Percentiles rank a stretch among this genome's conserved stretches.
Evolutionary conservation across 2,797 vertebrate genomes (phyloP).

Genomic region (Threskiornis aethiopicus): DNA sequence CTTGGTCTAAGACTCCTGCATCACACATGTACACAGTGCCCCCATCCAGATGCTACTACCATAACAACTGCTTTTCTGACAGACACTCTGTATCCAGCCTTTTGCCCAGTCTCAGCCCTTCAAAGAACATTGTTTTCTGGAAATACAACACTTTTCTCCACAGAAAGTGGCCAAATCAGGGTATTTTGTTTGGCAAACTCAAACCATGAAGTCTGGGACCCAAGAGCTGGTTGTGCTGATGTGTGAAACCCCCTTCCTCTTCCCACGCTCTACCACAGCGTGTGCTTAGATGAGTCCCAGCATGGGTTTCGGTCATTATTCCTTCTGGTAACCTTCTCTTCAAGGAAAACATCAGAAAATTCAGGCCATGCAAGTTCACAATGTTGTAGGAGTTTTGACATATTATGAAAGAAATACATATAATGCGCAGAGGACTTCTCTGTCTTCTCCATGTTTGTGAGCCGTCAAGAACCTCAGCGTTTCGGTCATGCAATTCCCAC

Average conservation of each 20-base stretch:
- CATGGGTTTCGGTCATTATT: background rate
- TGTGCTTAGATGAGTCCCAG: background rate
- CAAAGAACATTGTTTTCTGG: background rate
- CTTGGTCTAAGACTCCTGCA: background rate
- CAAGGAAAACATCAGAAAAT: background rate
- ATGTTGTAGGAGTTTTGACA: background rate
- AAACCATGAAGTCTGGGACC: background rate
- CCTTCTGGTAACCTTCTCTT: background rate
- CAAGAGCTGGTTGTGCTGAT: background rate
- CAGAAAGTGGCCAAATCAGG: background rate
- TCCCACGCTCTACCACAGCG: fast-evolving
- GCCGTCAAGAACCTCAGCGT: background rate
- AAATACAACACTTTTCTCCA: background rate
- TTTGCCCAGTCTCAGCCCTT: background rate
- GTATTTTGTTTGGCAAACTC: background rate
- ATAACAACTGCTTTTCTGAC: background rate
- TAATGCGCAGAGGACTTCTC: background rate
- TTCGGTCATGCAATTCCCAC: background rate
- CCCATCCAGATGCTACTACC: background rate
- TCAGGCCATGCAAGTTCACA: background rate
- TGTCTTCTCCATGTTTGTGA: background rate
- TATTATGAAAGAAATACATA: background rate
- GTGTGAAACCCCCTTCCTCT: background rate
- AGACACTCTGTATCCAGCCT: background rate
- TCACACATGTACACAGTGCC: background rate